phyloP scores from a whole-genome alignment of 2,888 invertebrate genomes.

The Agriopis aurantiaria region DNA sequence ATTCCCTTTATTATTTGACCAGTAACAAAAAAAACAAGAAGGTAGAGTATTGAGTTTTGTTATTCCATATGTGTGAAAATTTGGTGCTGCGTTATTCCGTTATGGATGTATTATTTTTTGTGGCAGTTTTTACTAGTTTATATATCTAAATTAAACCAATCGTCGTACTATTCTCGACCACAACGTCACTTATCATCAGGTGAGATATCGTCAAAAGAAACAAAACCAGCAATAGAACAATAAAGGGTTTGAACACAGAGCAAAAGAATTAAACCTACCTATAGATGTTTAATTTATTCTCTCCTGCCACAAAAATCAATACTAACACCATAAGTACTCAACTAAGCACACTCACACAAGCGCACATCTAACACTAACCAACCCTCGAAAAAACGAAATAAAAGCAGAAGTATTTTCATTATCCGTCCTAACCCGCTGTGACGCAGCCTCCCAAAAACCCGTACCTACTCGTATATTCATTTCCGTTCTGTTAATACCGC shows the following conservation, averaged over 20 bases:
- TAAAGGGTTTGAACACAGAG: not conserved
- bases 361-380: slow-evolving; percentile 44
- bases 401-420: slow-evolving; percentile 82
- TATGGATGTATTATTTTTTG: too few relatives aligned
- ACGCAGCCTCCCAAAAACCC: slow-evolving; percentile 80
- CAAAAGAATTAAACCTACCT: slow-evolving; percentile 14
- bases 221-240: not conserved
- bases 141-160: not conserved
- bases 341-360: slow-evolving; percentile 43
- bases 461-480: slow-evolving; percentile 85
- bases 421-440: slow-evolving; percentile 75
- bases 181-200: too few relatives aligned
- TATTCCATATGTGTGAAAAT: too few relatives aligned
- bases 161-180: not conserved
- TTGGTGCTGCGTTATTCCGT: too few relatives aligned
- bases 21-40: too few relatives aligned
- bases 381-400: slow-evolving; percentile 61
- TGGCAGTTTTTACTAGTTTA: too few relatives aligned
- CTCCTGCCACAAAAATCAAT: slow-evolving; percentile 33
- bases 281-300: slow-evolving; percentile 32
- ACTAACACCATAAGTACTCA: slow-evolving; percentile 37
- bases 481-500: slow-evolving; percentile 87
- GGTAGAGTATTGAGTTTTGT: too few relatives aligned
- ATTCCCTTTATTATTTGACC: too few relatives aligned
- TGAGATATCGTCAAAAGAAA: not conserved